These are phyloP conservation scores for Rhineura floridana DNA, from an alignment of 2,113 vertebrate species.

Conservation along the genomic window DNA sequence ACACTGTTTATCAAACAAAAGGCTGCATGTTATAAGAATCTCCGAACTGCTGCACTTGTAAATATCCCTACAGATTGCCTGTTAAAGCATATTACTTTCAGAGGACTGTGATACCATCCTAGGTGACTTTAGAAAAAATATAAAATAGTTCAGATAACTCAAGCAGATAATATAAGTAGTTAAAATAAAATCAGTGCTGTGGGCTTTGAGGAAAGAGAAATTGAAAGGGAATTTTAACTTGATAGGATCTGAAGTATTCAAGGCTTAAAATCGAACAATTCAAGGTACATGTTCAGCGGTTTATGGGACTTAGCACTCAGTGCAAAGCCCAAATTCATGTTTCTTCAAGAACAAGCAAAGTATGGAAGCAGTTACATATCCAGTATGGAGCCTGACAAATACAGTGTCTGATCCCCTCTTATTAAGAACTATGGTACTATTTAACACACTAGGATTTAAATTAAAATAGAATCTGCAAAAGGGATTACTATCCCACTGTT, in stretches of 20 bases:
- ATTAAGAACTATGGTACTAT: neutral
- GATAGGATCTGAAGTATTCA: neutral
- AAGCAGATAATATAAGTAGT: slow-evolving; percentile 18
- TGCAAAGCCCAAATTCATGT: slow-evolving; percentile 12
- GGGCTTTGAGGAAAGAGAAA: neutral
- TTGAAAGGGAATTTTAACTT: slow-evolving; percentile 8
- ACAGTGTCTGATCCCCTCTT: slow-evolving; percentile 19
- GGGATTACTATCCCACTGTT: slow-evolving; percentile 43
- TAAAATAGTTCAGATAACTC: neutral
- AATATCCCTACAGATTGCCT: slow-evolving; percentile 25
- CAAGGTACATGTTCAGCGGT: neutral
- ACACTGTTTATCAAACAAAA: slow-evolving; percentile 23
- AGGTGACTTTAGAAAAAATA: slow-evolving; percentile 20
- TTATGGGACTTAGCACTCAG: slow-evolving; percentile 11
- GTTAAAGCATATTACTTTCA: slow-evolving; percentile 16
- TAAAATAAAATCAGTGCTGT: neutral
- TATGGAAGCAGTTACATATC: neutral
- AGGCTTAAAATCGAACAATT: slow-evolving; percentile 8
- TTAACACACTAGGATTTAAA: slow-evolving; percentile 41
- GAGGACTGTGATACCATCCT: neutral
- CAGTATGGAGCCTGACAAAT: slow-evolving; percentile 9
- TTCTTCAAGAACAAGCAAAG: slow-evolving; percentile 36
- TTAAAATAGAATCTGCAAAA: slow-evolving; percentile 38
- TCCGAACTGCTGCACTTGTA: neutral
- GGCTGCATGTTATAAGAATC: neutral